Conservation (phyloP, 2,113 vertebrate species). For the Leucoraja erinaceus region DNA sequence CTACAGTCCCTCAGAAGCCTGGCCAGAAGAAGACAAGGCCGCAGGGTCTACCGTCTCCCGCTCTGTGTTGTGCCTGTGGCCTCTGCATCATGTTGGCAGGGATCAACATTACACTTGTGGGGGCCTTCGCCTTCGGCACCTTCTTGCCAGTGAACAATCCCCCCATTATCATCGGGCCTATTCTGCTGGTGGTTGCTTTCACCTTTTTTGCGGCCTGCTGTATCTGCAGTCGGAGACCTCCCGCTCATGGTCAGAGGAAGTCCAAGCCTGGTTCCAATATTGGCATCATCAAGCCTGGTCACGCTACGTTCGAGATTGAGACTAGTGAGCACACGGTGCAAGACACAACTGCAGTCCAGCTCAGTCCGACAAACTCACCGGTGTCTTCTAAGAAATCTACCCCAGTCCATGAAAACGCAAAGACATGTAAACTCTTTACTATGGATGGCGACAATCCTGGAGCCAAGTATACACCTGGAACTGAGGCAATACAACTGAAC, state of each 20-base stretch:
- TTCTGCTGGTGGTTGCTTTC: constrained; percentile 73
- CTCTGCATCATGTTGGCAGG: constrained; percentile 90
- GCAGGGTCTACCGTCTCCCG: constrained; percentile 73
- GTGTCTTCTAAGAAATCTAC: constrained; percentile 71
- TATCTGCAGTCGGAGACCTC: constrained; percentile 67
- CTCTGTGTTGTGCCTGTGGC: constrained; percentile 86
- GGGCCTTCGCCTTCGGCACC: constrained; percentile 79
- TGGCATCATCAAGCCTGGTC: constrained; percentile 65
- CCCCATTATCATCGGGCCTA: constrained; percentile 80
- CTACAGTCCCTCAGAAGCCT: constrained; percentile 56
- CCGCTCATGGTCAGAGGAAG: constrained; percentile 47
- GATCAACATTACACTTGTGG: constrained; percentile 90
- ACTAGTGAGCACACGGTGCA: constrained; percentile 86
- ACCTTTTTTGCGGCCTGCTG: constrained; percentile 81
- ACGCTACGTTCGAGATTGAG: constrained; percentile 81
- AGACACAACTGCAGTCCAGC: constrained; percentile 84
- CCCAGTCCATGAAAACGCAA: constrained; percentile 47
- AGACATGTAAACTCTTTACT: constrained; percentile 53
- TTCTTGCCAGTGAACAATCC: constrained; percentile 71
- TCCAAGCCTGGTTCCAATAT: constrained; percentile 57
- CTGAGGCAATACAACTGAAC: constrained; percentile 54
- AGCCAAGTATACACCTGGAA: constrained; percentile 48
- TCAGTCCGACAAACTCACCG: constrained; percentile 80
- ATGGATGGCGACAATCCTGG: constrained; percentile 55
- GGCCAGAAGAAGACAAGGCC: constrained; percentile 55